These are phyloP conservation scores for Drosophila repletoides DNA, from an alignment of 1,140 invertebrate genomes.

Conservation along the genomic window DNA sequence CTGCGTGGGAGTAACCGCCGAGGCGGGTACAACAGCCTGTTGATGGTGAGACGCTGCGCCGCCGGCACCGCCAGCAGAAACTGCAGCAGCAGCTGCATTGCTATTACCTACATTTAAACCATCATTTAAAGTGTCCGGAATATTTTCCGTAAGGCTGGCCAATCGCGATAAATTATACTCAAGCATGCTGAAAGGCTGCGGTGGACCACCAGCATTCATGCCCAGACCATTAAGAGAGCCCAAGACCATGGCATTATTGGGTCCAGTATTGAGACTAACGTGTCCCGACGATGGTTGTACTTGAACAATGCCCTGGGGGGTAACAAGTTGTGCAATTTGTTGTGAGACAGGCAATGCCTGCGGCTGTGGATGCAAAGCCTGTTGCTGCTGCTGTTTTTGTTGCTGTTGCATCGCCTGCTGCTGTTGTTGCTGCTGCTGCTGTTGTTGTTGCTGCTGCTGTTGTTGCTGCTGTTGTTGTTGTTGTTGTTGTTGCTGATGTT, in stretches of 20 bases:
- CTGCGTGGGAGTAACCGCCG: constrained; percentile 72
- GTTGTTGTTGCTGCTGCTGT: constrained; percentile 27
- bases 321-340: constrained; percentile 54
- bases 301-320: constrained; percentile 54
- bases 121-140: constrained; percentile 81
- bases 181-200: constrained; percentile 85
- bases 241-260: constrained; percentile 35
- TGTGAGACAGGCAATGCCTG: constrained; percentile 26
- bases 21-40: constrained; percentile 64
- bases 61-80: constrained; percentile 69
- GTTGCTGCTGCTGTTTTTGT: constrained; percentile 34
- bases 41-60: constrained; percentile 66
- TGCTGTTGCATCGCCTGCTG: constrained; percentile 34
- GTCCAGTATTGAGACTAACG: constrained; percentile 56
- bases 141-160: constrained; percentile 89
- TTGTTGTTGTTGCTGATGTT: constrained; percentile 37
- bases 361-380: constrained; percentile 31
- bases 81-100: constrained; percentile 35
- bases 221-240: constrained; percentile 22
- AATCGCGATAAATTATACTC: constrained; percentile 92
- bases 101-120: constrained; percentile 72
- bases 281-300: constrained; percentile 47
- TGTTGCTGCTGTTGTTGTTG: constrained; percentile 36
- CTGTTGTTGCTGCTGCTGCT: constrained; percentile 42
- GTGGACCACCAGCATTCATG: constrained; percentile 46